Evolutionary conservation across 2,797 vertebrate species (phyloP).

Genomic region (Pelochelys cantorii): DNA sequence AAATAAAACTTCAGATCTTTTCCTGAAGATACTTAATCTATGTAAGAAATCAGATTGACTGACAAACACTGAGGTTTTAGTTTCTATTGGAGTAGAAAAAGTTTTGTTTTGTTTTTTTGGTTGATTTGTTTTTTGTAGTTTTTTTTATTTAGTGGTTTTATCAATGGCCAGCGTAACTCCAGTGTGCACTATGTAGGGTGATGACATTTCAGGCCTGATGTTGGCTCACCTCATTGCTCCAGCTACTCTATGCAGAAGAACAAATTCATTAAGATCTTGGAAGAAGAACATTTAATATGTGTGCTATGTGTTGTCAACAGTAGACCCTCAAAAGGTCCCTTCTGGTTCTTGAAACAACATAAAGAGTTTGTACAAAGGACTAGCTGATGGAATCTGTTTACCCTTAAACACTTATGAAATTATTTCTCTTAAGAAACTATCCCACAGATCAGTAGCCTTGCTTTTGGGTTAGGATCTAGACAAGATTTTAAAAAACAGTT

Average conservation of each 20-base stretch:
- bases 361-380: neutral
- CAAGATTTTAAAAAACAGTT: neutral
- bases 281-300: neutral
- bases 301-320: neutral
- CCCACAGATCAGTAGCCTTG: neutral
- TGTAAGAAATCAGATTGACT: neutral
- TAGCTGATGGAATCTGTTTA: neutral
- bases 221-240: neutral
- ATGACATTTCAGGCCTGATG: neutral
- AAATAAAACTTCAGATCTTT: neutral
- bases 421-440: neutral
- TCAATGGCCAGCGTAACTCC: no score
- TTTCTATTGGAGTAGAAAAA: neutral
- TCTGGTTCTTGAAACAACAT: neutral
- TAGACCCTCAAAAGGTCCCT: neutral
- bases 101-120: neutral
- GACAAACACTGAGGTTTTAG: neutral
- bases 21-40: neutral
- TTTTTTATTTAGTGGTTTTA: neutral
- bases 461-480: neutral
- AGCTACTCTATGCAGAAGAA: neutral
- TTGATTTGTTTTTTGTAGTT: no score
- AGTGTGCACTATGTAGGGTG: no score
- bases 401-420: neutral
- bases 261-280: constrained; percentile 14